Base-by-base conservation (phyloP, 1,140 invertebrate genomes). In the Cydia fagiglandana region DNA sequence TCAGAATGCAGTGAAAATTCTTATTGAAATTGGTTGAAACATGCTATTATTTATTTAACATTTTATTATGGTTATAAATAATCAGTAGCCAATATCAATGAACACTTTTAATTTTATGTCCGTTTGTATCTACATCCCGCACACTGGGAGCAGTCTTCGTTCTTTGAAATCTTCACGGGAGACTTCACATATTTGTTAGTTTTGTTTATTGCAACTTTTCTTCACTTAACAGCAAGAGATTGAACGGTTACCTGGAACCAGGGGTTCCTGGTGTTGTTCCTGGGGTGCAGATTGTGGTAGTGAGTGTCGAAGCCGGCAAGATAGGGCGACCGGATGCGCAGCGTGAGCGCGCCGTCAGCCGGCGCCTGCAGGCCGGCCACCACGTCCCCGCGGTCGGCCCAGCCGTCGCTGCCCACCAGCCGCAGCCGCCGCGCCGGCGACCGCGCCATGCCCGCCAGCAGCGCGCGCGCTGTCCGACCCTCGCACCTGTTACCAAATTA, bases 361-460 rank as follows among this genome's bases (percentile, higher is more conserved):
- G 95, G 94, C 17, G 90, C 88, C 87, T 97, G 95, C 41, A 95
- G 89, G 17, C 94, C 94, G 73, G 94, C 90, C 2, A 96, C 96
- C 30, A 97, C 96, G 83, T 97, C 96, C 20, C 93, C 91, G 70
- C 96, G 93, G 84, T 96, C 96, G 0, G 95, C 95, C 96, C 96
- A 97, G 61, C 96, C 96, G 85, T 97, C 96, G 87, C 96, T 80
- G 61, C 74, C 80, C 64, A 83, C 96, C 76, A 96, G 94, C 61
- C 96, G 92, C 81, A 96, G 96, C 77, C 94, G 90, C 50, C 94
- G 94, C 2, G 93, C 94, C n/a, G 94, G 88, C n/a, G 95, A 85
- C 50, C 95, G 91, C 78, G 94, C 93, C 2, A 95, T 94, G 0
- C 96, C 96, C 76, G 93, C 93, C 75, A 97, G 92, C n/a, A 97